A percentile compares a stretch with the other conserved stretches of the same genome.
Evolutionary conservation across 2,797 vertebrate species (phyloP).

Genomic region (Microctenopoma lineatum): DNA sequence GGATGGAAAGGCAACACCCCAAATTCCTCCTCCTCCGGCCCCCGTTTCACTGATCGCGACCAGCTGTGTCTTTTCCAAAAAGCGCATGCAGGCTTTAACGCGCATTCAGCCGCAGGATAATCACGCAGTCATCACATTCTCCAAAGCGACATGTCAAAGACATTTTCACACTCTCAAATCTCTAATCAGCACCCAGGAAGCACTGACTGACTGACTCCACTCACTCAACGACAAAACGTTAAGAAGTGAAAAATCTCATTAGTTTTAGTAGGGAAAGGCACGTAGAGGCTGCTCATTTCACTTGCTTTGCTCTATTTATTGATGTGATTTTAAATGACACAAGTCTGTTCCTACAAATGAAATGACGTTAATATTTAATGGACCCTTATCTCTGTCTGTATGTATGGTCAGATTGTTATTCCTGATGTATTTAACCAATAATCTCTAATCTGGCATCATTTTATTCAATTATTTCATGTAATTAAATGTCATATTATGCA

Average conservation of each 20-base stretch:
- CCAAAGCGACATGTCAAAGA: constrained; percentile 40
- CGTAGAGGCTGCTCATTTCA: too few species aligned
- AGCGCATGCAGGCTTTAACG: constrained; percentile 54
- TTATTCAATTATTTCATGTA: background rate
- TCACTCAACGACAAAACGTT: constrained; percentile 14
- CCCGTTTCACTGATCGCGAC: constrained; percentile 74
- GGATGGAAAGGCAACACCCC: constrained; percentile 82
- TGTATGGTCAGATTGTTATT: background rate
- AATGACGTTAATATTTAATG: background rate
- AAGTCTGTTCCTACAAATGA: background rate
- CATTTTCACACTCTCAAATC: constrained; percentile 55
- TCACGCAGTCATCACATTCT: constrained; percentile 67
- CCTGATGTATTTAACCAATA: too few species aligned
- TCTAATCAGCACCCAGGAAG: constrained; percentile 17
- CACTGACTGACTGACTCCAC: constrained; percentile 23
- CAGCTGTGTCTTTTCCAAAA: constrained; percentile 76
- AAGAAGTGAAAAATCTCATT: background rate
- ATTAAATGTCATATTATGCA: background rate
- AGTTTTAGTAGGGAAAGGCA: too few species aligned
- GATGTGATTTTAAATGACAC: too few species aligned
- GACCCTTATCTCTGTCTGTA: background rate
- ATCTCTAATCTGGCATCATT: background rate
- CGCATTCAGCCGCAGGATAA: constrained; percentile 57
- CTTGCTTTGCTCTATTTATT: background rate
- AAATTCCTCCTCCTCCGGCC: constrained; percentile 71